These are phyloP conservation scores for Neotragus moschatus DNA, from an alignment of 2,113 vertebrate species.

Conservation along the genomic window DNA sequence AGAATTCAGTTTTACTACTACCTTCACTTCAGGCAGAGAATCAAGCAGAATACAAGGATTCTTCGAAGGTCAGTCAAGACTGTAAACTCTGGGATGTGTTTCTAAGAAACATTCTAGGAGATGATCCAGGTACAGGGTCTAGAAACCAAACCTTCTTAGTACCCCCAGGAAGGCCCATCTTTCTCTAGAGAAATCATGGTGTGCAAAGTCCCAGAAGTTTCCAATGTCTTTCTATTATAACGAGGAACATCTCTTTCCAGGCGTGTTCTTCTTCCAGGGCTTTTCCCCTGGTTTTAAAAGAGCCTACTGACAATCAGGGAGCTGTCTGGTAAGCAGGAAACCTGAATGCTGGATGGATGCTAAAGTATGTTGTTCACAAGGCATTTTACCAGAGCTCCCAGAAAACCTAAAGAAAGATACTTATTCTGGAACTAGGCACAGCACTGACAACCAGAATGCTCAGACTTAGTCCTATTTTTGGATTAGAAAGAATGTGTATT, in stretches of 20 bases:
- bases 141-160: neutral
- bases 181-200: neutral
- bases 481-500: neutral
- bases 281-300: neutral
- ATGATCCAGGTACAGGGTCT: neutral
- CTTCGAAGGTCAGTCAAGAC: neutral
- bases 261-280: neutral
- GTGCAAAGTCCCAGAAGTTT: neutral
- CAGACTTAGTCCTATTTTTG: neutral
- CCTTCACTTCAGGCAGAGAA: neutral
- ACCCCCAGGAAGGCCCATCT: neutral
- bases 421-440: neutral
- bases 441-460: neutral
- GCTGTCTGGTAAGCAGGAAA: neutral
- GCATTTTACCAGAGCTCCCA: neutral
- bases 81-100: neutral
- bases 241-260: neutral
- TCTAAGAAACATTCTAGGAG: neutral
- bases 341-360: neutral
- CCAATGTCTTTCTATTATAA: neutral
- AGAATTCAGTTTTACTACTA: neutral
- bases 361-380: neutral
- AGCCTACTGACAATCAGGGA: neutral
- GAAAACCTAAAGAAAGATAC: neutral
- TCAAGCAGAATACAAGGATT: neutral